Conservation (phyloP, 2,113 vertebrate species). For the Osmerus eperlanus region DNA sequence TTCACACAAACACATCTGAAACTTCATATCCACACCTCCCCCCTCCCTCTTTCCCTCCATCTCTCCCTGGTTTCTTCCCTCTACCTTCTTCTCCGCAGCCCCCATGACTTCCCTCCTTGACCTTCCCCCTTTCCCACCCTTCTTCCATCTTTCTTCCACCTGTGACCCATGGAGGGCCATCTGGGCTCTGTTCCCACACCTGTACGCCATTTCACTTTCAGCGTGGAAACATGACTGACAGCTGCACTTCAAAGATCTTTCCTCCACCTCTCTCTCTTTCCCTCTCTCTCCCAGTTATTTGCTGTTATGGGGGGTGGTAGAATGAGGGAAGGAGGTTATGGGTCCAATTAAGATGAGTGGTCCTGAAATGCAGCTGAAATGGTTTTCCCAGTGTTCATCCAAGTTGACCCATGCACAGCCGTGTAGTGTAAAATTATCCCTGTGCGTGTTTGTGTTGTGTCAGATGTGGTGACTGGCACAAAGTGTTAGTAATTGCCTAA, state of each 20-base stretch:
- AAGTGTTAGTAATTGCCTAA: slow-evolving; percentile 80
- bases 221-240: slow-evolving; percentile 66
- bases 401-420: slow-evolving; percentile 74
- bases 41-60: neutral
- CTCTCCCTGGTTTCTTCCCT: neutral
- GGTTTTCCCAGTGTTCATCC: slow-evolving; percentile 72
- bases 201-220: slow-evolving; percentile 72
- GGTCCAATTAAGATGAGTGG: slow-evolving; percentile 75
- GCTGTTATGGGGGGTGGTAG: slow-evolving; percentile 45
- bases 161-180: slow-evolving; percentile 63
- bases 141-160: slow-evolving; percentile 26
- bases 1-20: neutral
- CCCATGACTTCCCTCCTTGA: neutral
- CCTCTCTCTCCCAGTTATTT: slow-evolving; percentile 50
- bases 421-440: slow-evolving; percentile 76
- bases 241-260: slow-evolving; percentile 74
- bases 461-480: slow-evolving; percentile 79
- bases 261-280: slow-evolving; percentile 16
- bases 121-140: slow-evolving; percentile 8
- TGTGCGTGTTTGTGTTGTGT: slow-evolving; percentile 73
- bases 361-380: slow-evolving; percentile 74
- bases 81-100: slow-evolving; percentile 27
- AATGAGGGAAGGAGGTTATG: slow-evolving; percentile 45
- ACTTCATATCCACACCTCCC: neutral
- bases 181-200: slow-evolving; percentile 63